phyloP scores from a whole-genome alignment of 2,797 vertebrate genomes.

The Austrolebias charrua region DNA sequence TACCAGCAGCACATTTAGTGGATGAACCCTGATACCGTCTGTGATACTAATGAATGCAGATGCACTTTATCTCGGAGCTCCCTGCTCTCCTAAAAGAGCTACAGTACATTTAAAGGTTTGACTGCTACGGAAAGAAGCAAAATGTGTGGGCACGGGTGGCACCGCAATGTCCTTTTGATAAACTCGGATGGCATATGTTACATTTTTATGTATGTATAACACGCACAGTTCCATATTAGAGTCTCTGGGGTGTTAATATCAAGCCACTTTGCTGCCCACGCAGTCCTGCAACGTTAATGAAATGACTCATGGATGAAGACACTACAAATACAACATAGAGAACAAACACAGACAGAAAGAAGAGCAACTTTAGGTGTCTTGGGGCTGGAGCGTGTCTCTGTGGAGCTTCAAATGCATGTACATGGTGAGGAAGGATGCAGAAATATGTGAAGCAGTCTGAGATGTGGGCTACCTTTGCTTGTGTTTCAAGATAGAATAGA shows the following conservation, averaged over 20 bases:
- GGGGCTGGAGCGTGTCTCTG: background rate
- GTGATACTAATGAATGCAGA: slow-evolving; percentile 28
- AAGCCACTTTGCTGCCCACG: slow-evolving; percentile 54
- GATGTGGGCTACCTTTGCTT: background rate
- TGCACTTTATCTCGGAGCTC: slow-evolving; percentile 6
- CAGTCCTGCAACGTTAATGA: slow-evolving; percentile 56
- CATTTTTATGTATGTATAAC: slow-evolving; percentile 49
- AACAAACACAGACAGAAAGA: slow-evolving; percentile 20
- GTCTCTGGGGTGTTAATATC: slow-evolving; percentile 46
- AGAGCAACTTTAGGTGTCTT: background rate
- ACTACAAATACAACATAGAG: slow-evolving; percentile 25
- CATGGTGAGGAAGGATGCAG: background rate
- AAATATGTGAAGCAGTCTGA: background rate
- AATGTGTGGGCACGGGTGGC: slow-evolving; percentile 8
- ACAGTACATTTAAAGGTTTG: slow-evolving; percentile 5
- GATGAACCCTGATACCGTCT: slow-evolving; percentile 18
- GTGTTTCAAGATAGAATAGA: background rate
- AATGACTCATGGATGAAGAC: slow-evolving; percentile 57
- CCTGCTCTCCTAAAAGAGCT: background rate
- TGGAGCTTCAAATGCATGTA: background rate
- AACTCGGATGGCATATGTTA: slow-evolving; percentile 46
- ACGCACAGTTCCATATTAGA: slow-evolving; percentile 38
- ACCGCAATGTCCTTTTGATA: slow-evolving; percentile 15
- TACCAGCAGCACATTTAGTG: slow-evolving; percentile 12
- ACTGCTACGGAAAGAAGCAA: slow-evolving; percentile 1